These are phyloP conservation scores for Diadumene lineata DNA, from an alignment of 92 coral and sea anemone genomes.

Conservation along the genomic window DNA sequence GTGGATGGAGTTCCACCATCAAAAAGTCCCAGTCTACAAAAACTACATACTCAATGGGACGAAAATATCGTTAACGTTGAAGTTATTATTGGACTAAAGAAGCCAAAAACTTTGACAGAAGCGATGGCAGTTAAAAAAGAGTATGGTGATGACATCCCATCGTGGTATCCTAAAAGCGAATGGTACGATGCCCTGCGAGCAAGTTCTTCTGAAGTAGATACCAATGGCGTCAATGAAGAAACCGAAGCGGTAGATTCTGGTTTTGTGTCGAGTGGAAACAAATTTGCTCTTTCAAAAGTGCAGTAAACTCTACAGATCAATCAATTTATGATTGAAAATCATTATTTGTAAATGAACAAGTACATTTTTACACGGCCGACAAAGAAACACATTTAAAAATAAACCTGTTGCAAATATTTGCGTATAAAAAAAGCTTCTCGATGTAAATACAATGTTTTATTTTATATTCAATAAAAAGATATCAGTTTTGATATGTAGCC, in stretches of 20 bases:
- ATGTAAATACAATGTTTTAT: too few relatives aligned
- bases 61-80: slow-evolving; percentile 14
- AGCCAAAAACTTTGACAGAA: slow-evolving; percentile 15
- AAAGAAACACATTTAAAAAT: too few relatives aligned
- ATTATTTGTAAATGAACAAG: too few relatives aligned
- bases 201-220: neutral
- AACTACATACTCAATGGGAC: slow-evolving; percentile 15
- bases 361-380: too few relatives aligned
- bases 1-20: slow-evolving; percentile 1
- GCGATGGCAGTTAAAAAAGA: slow-evolving; percentile 6
- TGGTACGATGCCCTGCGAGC: neutral
- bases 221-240: neutral
- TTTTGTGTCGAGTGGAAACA: neutral
- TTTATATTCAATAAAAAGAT: too few relatives aligned
- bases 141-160: neutral
- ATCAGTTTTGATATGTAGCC: too few relatives aligned
- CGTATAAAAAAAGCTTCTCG: too few relatives aligned
- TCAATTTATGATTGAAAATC: too few relatives aligned
- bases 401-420: too few relatives aligned
- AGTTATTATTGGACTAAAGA: slow-evolving; percentile 7
- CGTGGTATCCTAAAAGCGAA: neutral
- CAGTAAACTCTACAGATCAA: neutral
- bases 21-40: slow-evolving; percentile 11
- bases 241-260: neutral
- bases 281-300: neutral